Evolutionary conservation across 1,140 invertebrate genomes (phyloP), one percentile per base, ranked within the genome.

Genomic region (Cyphomyrmex costatus): DNA sequence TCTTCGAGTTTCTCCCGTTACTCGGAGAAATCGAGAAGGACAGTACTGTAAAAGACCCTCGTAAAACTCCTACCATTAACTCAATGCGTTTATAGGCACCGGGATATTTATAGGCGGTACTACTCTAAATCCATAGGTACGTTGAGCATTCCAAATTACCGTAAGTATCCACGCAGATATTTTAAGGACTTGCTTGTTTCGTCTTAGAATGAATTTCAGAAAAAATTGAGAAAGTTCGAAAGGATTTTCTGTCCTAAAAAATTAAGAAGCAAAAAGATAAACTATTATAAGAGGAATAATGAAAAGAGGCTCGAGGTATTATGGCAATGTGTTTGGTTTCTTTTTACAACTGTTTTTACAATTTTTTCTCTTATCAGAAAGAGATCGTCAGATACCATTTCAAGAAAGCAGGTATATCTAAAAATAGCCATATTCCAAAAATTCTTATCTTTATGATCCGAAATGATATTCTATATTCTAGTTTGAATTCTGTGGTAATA

Each of bases 31-130:
- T 36, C 1, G 14, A 21, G 10, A 42, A n/a, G 65, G 21, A 49
- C 73, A 58, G 8, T 60, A 36, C 33, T 27, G 21, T 42, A 19
- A 58, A 19, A 76, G 16, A 42, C 14, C 53, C 73, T 36, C 73
- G 33, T 76, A 76, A 60, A 76, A 60, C 53, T 76, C 53, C 8
- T 60, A 16, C 4, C 53, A 60, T 36, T 27, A 76, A 42, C 51
- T 42, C 51, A 12, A 60, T 76, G 21, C 14, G n/a, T 74, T 74
- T 74, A 74, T 56, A 58, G 53, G n/a, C n/a, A 36, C 19, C 53
- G n/a, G 30, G 30, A 58, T 58, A 58, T 76, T 74, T 74, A 58
- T 58, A 74, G 30, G n/a, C 12, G 30, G 53, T 24, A 10, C 24
- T 60, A 71, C n/a, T 60, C 21, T 42, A 36, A 76, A 60, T 76